Evolutionary conservation across 2,888 invertebrate species (phyloP), one percentile per base, ranked within the genome.

Genomic region (Cosmia trapezina): DNA sequence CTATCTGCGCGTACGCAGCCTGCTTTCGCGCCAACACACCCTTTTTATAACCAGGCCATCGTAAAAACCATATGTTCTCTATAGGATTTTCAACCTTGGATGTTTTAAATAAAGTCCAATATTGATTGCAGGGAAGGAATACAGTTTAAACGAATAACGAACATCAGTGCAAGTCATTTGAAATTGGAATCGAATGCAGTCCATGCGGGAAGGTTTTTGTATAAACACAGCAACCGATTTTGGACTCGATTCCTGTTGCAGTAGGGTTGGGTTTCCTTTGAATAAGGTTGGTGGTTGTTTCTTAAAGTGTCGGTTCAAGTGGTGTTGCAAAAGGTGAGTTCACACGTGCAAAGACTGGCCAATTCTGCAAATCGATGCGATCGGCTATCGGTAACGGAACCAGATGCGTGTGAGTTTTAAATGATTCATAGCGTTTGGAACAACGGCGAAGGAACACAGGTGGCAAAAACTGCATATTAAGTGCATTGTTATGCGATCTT

Each of bases 371-470:
- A 91, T 89, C 87, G 90, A 84, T 85, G 77, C 80, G 88, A 93
- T 93, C 89, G 76, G 67, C 85, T 91, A 94, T 93, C 88, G 86
- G 77, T 93, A 93, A 94, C 94, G 93, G 94, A 86, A 88, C 83
- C 76, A 76, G 86, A 85, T 89, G 88, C 90, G 89, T 90, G 92
- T 89, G 89, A 89, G 88, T 87, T 88, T 85, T n/a, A 69, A 87
- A 86, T 83, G 81, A 86, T 83, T 88, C 81, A 84, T 76, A 45
- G 49, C 56, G 41, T 73, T 76, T 81, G 65, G 60, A 64, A 71
- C 51, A 69, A n/a, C 28, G 62, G 37, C 66, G 57, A 51, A 66
- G 45, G 70, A 60, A 62, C 76, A 69, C 83, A 81, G 76, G 74
- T 85, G 78, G 54, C 57, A 62, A 47, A 59, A 61, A 57, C 19